Conservation (phyloP, 2,888 invertebrate genomes). For the Drosophila anceps region DNA sequence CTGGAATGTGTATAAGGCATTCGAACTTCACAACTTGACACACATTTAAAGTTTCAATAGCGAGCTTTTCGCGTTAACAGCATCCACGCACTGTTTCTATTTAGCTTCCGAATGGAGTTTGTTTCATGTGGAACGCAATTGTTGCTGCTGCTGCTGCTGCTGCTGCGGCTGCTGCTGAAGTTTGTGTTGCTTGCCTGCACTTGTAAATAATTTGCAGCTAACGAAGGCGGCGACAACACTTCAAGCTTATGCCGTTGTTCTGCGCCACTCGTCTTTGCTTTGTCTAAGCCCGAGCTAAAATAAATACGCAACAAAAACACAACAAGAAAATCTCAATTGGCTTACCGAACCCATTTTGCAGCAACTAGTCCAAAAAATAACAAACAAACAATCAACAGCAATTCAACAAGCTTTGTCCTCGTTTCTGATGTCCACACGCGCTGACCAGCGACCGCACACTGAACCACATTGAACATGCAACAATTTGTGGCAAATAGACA, state of each 20-base stretch:
- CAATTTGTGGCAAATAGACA: conserved; percentile 55
- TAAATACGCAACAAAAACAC: conserved; percentile 2
- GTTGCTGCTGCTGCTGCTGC: conserved; percentile 12
- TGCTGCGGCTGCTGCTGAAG: conserved; percentile 35
- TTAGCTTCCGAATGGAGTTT: background rate
- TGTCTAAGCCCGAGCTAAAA: conserved; percentile 29
- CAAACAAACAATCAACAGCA: conserved; percentile 5
- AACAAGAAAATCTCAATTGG: conserved; percentile 5
- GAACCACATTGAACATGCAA: conserved; percentile 62
- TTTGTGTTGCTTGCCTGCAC: conserved; percentile 61
- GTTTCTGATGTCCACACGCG: conserved; percentile 53
- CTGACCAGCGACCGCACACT: conserved; percentile 57
- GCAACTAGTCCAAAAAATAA: conserved; percentile 1
- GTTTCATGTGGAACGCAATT: conserved; percentile 52
- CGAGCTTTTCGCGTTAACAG: conserved; percentile 61
- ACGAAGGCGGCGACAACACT: conserved; percentile 71
- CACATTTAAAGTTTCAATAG: conserved; percentile 54
- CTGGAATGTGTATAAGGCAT: conserved; percentile 3
- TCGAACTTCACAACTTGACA: conserved; percentile 67
- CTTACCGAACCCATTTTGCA: conserved; percentile 34
- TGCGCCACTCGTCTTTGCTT: conserved; percentile 21
- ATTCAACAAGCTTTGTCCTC: conserved; percentile 20
- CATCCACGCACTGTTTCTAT: conserved; percentile 44
- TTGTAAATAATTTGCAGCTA: conserved; percentile 73
- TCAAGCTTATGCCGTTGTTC: conserved; percentile 24